A percentile compares a stretch with the other conserved stretches of the same genome.
Evolutionary conservation across 2,888 invertebrate genomes (phyloP).

Genomic region (Xestia sexstrigata): DNA sequence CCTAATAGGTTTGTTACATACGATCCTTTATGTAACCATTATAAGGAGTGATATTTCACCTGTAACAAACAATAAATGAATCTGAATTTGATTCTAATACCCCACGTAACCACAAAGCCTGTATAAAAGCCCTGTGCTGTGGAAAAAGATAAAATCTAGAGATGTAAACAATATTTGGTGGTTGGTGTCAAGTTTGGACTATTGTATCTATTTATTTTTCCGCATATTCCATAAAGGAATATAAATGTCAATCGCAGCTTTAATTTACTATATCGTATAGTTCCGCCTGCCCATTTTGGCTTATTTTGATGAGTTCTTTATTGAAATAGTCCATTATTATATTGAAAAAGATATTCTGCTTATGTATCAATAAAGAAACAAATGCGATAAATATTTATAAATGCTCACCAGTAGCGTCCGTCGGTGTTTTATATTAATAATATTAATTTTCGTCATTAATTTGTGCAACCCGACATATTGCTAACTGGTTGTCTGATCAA

Average conservation of each 20-base stretch:
- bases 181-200: neutral
- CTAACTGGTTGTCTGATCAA: constrained; percentile 13
- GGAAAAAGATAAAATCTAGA: neutral
- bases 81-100: neutral
- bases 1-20: neutral
- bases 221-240: neutral
- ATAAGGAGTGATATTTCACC: neutral
- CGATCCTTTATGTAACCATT: neutral
- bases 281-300: constrained; percentile 30
- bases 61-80: neutral
- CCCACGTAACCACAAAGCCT: neutral
- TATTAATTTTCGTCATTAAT: constrained; percentile 26
- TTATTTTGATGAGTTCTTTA: constrained; percentile 14
- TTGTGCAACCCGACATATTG: constrained; percentile 42
- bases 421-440: constrained; percentile 20
- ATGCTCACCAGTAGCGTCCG: constrained; percentile 26
- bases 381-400: constrained; percentile 40
- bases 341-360: constrained; percentile 14
- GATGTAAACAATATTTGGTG: too few relatives aligned
- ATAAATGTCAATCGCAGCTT: constrained; percentile 15
- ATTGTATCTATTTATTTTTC: constrained; percentile 10
- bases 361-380: constrained; percentile 1
- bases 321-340: constrained; percentile 34
- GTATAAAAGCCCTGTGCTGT: neutral
- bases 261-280: constrained; percentile 23